These are phyloP conservation scores for Sporophila hypoxantha DNA, from an alignment of 2,113 vertebrate genomes.

Conservation along the genomic window DNA sequence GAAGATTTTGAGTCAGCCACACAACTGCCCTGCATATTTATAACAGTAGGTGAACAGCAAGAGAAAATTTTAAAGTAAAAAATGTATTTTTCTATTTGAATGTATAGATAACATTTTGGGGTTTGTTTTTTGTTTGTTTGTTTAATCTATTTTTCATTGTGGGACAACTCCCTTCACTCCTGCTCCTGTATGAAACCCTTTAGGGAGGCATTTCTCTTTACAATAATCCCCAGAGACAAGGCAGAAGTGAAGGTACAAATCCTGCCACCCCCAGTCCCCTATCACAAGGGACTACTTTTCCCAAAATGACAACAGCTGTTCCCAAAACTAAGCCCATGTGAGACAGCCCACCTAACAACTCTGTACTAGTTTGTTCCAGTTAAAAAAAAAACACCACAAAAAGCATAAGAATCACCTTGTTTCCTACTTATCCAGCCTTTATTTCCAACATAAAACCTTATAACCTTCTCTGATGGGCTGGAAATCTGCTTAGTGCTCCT, in stretches of 20 bases:
- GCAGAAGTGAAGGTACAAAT: neutral
- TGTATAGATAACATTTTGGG: neutral
- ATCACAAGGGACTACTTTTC: rapidly evolving
- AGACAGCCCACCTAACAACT: neutral
- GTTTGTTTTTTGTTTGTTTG: neutral
- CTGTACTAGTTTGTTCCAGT: neutral
- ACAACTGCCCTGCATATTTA: neutral
- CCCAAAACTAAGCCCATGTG: neutral
- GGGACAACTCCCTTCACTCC: neutral
- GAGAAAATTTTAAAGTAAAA: neutral
- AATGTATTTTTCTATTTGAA: neutral
- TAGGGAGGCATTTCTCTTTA: neutral
- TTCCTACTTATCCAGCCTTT: neutral
- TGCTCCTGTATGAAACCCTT: neutral
- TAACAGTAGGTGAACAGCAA: neutral
- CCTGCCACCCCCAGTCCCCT: neutral
- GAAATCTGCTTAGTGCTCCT: neutral
- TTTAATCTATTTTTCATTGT: neutral
- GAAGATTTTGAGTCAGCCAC: neutral
- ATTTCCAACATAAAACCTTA: neutral
- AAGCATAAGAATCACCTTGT: neutral
- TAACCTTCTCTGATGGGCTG: neutral
- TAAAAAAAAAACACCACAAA: neutral
- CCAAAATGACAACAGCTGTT: neutral
- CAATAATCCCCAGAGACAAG: neutral